Base-by-base conservation (phyloP, 2,888 invertebrate genomes). In the Pseudococcus jackbeardsleyi region DNA sequence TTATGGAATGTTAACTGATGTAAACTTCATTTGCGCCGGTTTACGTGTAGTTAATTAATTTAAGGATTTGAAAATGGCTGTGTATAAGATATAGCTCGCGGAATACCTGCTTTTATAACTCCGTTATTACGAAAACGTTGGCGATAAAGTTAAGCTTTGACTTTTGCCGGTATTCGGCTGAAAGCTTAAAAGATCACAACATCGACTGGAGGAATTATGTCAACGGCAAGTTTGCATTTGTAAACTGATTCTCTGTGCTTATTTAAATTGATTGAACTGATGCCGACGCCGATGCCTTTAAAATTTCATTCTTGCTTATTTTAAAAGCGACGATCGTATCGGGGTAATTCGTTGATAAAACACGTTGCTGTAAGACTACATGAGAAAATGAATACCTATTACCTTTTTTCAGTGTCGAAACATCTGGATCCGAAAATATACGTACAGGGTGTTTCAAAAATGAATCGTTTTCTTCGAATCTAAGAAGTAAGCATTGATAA, bases 151-250 rank as follows among this genome's bases (percentile, higher is more conserved):
- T 72, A 17, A 33, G 17, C 72, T 72, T 72, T 72, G 72, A 72
- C 72, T 72, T 68, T 72, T 72, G 42, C 42, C 42, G 72, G 72
- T 39, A 33, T 72, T 72, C 33, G 72, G 72, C 15, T 72, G 72
- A 72, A 72, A 72, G 72, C 72, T 33, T 72, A 72, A 72, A 72
- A 72, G 72, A 72, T 72, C 72, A 72, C 72, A 22, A 64, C 64
- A 33, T 33, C 17, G 72, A 72, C 72, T 72, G 15, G 12, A 33
- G 7, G 17, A 72, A 72, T 72, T 72, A 72, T 17, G 33, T 72
- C 72, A 72, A 72, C 33, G 72, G 72, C 17, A 17, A 72, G 72
- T 33, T 22, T 22, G 19, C 8, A 64, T 64, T 64, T 64, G 64
- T 64, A 22, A 64, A 64, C 64, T 22, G 64, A 64, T 64, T 64